Percentiles rank a stretch among this genome's conserved stretches.
Evolutionary conservation across 2,888 invertebrate genomes (phyloP).

Genomic region (Agrotis clavis): DNA sequence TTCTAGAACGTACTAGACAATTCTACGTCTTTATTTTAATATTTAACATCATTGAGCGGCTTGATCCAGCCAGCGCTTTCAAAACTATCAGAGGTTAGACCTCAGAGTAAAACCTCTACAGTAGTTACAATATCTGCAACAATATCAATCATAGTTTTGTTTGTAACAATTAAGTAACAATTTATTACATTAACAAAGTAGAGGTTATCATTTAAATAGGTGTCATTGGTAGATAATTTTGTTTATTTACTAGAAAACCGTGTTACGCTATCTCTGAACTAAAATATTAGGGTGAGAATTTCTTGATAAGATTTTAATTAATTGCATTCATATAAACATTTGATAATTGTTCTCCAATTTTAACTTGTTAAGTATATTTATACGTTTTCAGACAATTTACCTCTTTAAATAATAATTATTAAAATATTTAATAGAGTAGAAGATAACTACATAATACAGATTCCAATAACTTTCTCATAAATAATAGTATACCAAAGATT

Average conservation of each 20-base stretch:
- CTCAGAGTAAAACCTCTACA: too few relatives aligned
- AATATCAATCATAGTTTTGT: not conserved
- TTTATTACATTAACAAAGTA: conserved; percentile 13
- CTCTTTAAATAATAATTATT: too few relatives aligned
- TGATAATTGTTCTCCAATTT: not conserved
- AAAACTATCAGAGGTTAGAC: too few relatives aligned
- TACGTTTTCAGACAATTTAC: too few relatives aligned
- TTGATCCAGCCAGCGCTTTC: too few relatives aligned
- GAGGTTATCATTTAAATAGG: conserved; percentile 41
- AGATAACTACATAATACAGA: not conserved
- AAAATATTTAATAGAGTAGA: too few relatives aligned
- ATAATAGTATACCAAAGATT: conserved; percentile 32
- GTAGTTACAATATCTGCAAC: not conserved
- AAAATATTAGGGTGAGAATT: conserved; percentile 54
- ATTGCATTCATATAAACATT: not conserved
- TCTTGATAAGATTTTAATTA: conserved; percentile 43
- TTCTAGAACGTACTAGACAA: too few relatives aligned
- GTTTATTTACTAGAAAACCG: conserved; percentile 54
- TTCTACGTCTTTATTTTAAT: too few relatives aligned
- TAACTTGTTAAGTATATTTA: not conserved
- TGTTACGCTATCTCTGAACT: conserved; percentile 59
- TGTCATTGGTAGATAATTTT: conserved; percentile 47
- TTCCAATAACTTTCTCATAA: conserved; percentile 1
- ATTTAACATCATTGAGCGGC: too few relatives aligned
- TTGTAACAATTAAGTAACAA: conserved; percentile 8